A percentile compares a stretch with the other conserved stretches of the same genome.
Conservation (phyloP, 2,888 invertebrate genomes). For the Ochropacha duplaris region DNA sequence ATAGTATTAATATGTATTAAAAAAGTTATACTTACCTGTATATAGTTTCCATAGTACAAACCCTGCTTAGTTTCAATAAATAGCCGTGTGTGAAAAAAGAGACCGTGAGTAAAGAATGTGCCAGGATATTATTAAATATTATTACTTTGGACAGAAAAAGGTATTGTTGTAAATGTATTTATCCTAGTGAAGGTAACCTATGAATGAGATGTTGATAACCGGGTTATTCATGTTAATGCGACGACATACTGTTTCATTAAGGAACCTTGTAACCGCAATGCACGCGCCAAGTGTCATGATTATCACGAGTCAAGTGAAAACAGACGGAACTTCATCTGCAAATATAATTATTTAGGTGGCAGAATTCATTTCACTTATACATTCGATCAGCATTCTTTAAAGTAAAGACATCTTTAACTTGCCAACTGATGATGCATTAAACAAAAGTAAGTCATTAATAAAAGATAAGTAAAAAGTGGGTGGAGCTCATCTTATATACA, state of each 20-base stretch:
- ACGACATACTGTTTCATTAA: background rate
- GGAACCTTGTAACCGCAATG: background rate
- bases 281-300: background rate
- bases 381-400: no score
- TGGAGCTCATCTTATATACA: background rate
- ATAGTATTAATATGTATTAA: no score
- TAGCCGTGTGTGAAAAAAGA: no score
- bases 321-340: background rate
- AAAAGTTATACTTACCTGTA: no score
- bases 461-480: background rate
- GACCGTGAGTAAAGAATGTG: no score
- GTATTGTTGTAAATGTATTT: background rate
- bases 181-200: background rate
- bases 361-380: background rate
- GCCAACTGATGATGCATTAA: background rate
- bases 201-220: background rate
- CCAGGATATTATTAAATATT: no score
- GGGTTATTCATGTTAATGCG: background rate
- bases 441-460: background rate
- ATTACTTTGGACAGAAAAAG: no score
- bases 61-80: no score
- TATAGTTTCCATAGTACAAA: no score
- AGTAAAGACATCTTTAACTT: background rate
- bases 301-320: background rate
- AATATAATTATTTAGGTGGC: background rate